phyloP scores from a whole-genome alignment of 2,113 vertebrate genomes.

The Pagrus major region DNA sequence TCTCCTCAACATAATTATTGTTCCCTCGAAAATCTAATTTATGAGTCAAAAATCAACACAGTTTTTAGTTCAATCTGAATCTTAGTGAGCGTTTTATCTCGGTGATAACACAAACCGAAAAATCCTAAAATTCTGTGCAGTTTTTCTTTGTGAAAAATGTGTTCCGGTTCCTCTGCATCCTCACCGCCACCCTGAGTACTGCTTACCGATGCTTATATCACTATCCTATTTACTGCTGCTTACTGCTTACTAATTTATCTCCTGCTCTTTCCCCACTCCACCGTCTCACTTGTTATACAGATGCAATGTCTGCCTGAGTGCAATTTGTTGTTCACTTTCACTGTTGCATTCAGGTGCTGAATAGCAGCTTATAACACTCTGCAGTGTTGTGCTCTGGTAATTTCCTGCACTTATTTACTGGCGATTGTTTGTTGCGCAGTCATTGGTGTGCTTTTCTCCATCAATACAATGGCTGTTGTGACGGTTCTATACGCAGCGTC shows the following conservation, averaged over 20 bases:
- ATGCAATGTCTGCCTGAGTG: not conserved
- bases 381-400: not conserved
- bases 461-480: not conserved
- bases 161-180: not conserved
- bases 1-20: no score
- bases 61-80: not conserved
- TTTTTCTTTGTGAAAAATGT: not conserved
- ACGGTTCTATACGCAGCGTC: not conserved
- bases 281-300: not conserved
- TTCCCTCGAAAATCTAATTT: not conserved
- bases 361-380: not conserved
- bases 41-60: no score
- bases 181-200: not conserved
- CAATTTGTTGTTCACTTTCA: not conserved
- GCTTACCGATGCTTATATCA: not conserved
- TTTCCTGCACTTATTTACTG: not conserved
- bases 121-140: not conserved
- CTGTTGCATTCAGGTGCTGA: not conserved
- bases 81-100: not conserved
- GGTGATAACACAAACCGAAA: not conserved
- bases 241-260: slow-evolving; percentile 10
- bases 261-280: not conserved
- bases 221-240: slow-evolving; percentile 11
- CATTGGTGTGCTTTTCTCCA: not conserved
- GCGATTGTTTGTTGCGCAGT: not conserved